Evolutionary conservation across 2,888 invertebrate species (phyloP), one percentile per base, ranked within the genome.

Genomic region (Ethmia dodecea): DNA sequence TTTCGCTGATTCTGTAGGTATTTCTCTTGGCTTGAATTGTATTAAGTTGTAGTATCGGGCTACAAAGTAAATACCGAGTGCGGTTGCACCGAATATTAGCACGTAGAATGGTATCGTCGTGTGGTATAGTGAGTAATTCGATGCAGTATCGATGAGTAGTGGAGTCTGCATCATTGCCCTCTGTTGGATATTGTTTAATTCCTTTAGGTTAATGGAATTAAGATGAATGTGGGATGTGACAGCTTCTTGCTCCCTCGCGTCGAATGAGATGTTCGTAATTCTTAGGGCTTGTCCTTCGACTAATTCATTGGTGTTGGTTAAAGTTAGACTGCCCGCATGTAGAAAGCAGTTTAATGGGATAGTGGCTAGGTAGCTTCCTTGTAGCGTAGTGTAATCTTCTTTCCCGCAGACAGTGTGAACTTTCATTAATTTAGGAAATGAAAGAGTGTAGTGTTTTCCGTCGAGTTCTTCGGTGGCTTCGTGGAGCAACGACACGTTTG

Each of bases 401-500:
- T 45, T 48, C 9, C 40, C 39, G 18, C 49, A 52, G 10, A 36
- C 42, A 31, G 38, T 25, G 11, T 40, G 37, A 5, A 45, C 28
- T 32, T 46, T 47, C 5, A 47, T 46, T 3, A 39, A 35, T n/a
- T 8, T 18, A 1, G 50, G 48, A 28, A 46, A 51, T 13, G 26
- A 39, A 10, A 47, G 27, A 9, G 35, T 32, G 28, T 47, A 52
- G 33, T 39, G 45, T 30, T 41, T 39, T 5, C 49, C 50, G 15
- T 52, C 50, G 0, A 52, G 40, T 41, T 42, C 15, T 32, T 50
- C 49, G 5, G 45, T 13, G 1, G 43, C 47, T 33, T 32, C 35
- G n/a, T 18, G 38, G 9, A 14, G 16, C 5, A 48, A 10, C 0
- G 18, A 14, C 5, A 49, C 43, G 42, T 42, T 46, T 42, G 42